A percentile compares a stretch with the other conserved stretches of the same genome.
These are phyloP conservation scores for Pristionchus arcanus DNA, from an alignment of 2,888 invertebrate genomes.

Conservation along the genomic window DNA sequence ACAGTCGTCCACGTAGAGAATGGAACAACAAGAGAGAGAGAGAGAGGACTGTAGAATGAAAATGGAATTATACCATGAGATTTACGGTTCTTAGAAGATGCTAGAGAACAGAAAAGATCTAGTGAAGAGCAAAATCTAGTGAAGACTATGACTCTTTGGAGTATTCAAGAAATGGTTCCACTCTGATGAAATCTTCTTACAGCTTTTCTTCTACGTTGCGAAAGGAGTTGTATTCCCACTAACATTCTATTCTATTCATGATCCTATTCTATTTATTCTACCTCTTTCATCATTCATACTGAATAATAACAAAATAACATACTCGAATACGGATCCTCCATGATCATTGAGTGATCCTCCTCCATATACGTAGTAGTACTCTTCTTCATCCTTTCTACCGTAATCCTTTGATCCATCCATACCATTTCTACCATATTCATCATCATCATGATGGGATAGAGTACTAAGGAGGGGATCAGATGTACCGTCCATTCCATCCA, in stretches of 20 bases:
- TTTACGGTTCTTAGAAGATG: neutral
- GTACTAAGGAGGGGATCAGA: conserved; percentile 60
- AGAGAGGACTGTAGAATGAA: conserved; percentile 58
- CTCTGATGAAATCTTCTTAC: neutral
- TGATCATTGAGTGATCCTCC: neutral
- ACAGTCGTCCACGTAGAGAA: neutral
- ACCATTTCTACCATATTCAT: conserved; percentile 42
- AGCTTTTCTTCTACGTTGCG: neutral
- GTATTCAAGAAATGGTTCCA: neutral
- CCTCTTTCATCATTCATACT: neutral
- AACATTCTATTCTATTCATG: neutral
- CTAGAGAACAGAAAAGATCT: too few species aligned
- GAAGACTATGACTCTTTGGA: neutral
- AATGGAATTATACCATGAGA: neutral
- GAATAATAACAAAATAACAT: neutral
- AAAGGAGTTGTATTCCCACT: neutral
- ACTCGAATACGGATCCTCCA: conserved; percentile 40
- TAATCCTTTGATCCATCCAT: neutral
- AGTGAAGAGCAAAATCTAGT: too few species aligned
- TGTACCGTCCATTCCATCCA: conserved; percentile 42
- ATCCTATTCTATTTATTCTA: neutral
- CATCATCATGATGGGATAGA: conserved; percentile 51
- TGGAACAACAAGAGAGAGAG: neutral
- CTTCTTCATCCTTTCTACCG: conserved; percentile 33
- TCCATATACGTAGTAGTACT: conserved; percentile 26